These are phyloP conservation scores for Bathynomus jamesi DNA, from an alignment of 1,140 invertebrate species.

Conservation along the genomic window DNA sequence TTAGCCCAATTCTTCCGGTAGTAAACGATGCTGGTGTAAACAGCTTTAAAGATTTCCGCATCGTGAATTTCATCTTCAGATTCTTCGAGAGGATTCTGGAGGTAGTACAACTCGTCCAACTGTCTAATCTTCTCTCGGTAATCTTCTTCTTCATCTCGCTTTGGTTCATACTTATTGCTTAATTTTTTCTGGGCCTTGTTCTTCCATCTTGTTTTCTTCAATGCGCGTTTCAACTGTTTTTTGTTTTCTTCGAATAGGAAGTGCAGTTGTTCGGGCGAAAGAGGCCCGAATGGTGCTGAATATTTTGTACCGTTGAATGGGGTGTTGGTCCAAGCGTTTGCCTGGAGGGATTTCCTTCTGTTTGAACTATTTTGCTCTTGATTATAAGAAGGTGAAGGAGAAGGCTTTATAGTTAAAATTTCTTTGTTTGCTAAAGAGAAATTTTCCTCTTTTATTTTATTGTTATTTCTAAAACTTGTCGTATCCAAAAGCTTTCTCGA, in stretches of 20 bases:
- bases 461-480: too few relatives aligned
- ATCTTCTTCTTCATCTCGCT: background rate
- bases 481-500: too few relatives aligned
- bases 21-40: conserved; percentile 9
- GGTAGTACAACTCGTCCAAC: background rate
- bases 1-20: conserved; percentile 8
- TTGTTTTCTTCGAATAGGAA: background rate
- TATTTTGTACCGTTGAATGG: too few relatives aligned
- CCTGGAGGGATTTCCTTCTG: too few relatives aligned
- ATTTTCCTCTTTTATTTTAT: too few relatives aligned
- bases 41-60: conserved; percentile 8
- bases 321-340: too few relatives aligned
- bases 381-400: too few relatives aligned
- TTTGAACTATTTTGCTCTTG: too few relatives aligned
- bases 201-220: background rate
- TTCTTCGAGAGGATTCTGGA: conserved; percentile 6
- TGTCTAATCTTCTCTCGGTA: background rate
- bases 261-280: too few relatives aligned
- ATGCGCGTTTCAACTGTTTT: background rate
- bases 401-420: too few relatives aligned
- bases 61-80: conserved; percentile 10
- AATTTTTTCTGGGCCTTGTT: background rate
- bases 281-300: too few relatives aligned
- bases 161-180: background rate
- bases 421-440: too few relatives aligned